phyloP scores from a whole-genome alignment of 1,140 invertebrate species.

The Palaemon carinicauda region DNA sequence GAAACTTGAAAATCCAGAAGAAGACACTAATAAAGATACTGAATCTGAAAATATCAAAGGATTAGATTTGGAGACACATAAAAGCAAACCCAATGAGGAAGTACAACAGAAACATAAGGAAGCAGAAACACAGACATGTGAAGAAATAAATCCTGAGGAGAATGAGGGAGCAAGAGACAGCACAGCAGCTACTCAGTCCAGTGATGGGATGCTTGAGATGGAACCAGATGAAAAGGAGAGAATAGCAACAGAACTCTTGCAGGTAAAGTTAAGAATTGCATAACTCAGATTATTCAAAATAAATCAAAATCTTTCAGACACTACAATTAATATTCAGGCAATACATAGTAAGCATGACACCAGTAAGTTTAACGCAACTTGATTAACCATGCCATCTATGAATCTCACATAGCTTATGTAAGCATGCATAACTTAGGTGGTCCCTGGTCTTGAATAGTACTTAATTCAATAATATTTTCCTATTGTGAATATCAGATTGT shows the following conservation, averaged over 20 bases:
- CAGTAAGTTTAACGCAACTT: no score
- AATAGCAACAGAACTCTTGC: constrained; percentile 21
- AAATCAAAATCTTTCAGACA: no score
- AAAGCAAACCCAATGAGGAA: background rate
- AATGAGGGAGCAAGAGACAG: background rate
- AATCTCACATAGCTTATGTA: no score
- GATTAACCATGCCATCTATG: no score
- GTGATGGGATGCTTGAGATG: constrained; percentile 27
- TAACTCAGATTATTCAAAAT: background rate
- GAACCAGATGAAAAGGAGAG: constrained; percentile 49
- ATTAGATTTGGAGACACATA: constrained; percentile 21
- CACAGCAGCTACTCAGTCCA: background rate
- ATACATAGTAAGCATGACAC: no score
- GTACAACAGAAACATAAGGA: constrained; percentile 7
- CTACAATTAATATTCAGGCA: no score
- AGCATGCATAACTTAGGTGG: no score
- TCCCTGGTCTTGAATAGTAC: no score
- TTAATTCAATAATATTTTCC: no score
- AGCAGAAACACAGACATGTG: background rate
- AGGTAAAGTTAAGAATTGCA: background rate
- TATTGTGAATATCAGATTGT: no score
- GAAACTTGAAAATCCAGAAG: background rate
- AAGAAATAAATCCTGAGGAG: background rate
- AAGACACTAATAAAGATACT: background rate
- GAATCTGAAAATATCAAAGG: constrained; percentile 45